Evolutionary conservation across 2,113 vertebrate genomes (phyloP).

Genomic region (Perca fluviatilis): DNA sequence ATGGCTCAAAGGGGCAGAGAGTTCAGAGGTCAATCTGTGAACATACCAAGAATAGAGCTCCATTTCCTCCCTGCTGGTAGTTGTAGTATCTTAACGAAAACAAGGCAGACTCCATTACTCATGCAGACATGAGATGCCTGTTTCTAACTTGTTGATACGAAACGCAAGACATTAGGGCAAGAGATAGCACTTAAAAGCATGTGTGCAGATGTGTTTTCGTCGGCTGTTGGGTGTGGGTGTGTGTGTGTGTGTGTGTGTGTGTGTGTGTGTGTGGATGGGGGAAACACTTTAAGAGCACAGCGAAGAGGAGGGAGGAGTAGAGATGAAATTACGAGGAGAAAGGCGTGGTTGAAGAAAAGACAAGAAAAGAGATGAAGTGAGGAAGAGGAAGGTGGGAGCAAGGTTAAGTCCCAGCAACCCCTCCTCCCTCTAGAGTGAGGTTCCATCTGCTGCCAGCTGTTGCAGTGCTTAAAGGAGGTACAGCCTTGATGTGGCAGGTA

Average conservation of each 20-base stretch:
- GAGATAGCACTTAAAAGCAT: conserved; percentile 37
- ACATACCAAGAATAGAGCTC: conserved; percentile 39
- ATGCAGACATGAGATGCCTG: conserved; percentile 23
- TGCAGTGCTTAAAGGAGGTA: conserved; percentile 48
- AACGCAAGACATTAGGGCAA: conserved; percentile 29
- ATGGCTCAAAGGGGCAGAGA: conserved; percentile 41
- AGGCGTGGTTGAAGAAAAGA: conserved; percentile 4
- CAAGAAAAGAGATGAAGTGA: conserved; percentile 29
- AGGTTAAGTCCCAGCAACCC: conserved; percentile 68
- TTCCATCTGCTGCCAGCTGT: conserved; percentile 79
- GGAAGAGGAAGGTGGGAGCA: conserved; percentile 60
- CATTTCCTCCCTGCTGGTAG: conserved; percentile 8
- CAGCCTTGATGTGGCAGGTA: conserved; percentile 56
- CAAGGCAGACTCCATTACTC: conserved; percentile 52
- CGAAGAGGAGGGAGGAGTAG: conserved; percentile 9
- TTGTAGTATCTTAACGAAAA: conserved; percentile 28
- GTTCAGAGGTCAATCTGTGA: conserved; percentile 65
- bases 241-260: conserved; percentile 2
- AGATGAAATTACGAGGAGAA: conserved; percentile 26
- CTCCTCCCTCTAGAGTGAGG: conserved; percentile 36
- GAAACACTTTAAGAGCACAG: conserved; percentile 30
- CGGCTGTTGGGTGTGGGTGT: not conserved
- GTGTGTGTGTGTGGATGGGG: not conserved
- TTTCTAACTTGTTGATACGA: conserved; percentile 49
- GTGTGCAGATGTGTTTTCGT: conserved; percentile 26